Percentiles rank a stretch among this genome's conserved stretches.
These are phyloP conservation scores for Tethya wilhelma DNA, from an alignment of 37 sponge, comb jelly and placozoan genomes.

Conservation along the genomic window DNA sequence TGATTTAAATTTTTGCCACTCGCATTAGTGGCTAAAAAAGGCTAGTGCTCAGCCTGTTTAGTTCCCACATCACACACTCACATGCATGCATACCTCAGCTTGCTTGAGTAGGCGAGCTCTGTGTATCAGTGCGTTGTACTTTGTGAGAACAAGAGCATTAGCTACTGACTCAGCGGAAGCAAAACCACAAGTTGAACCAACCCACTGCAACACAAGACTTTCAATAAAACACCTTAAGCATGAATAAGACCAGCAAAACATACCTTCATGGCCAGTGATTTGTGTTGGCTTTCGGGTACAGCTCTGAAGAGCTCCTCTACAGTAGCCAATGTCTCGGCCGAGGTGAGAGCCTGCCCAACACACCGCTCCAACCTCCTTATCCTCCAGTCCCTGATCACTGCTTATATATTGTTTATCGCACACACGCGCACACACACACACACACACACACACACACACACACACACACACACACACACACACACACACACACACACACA, in stretches of 20 bases:
- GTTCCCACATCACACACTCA: neutral
- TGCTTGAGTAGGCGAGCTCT: slow-evolving; percentile 27
- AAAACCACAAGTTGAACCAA: slow-evolving; percentile 43
- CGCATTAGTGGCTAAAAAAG: too few relatives aligned
- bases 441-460: too few relatives aligned
- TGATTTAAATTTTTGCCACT: too few relatives aligned
- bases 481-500: too few relatives aligned
- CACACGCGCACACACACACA: slow-evolving; percentile 42
- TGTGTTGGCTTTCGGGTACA: slow-evolving; percentile 44
- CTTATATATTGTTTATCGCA: neutral
- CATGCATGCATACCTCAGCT: slow-evolving; percentile 31
- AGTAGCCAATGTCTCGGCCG: slow-evolving; percentile 15
- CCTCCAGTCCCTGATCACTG: too few relatives aligned
- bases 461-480: too few relatives aligned
- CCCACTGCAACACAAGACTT: slow-evolving; percentile 33
- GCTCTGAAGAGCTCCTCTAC: slow-evolving; percentile 43
- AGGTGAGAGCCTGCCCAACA: slow-evolving; percentile 12
- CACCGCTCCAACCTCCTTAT: slow-evolving; percentile 57
- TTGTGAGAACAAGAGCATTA: slow-evolving; percentile 49
- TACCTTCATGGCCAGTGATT: slow-evolving; percentile 45
- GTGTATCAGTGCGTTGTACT: slow-evolving; percentile 71
- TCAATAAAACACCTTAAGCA: neutral
- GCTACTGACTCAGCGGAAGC: slow-evolving; percentile 31
- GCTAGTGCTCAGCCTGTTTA: too few relatives aligned
- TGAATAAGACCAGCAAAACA: neutral